Percentiles rank a stretch among this genome's conserved stretches.
Evolutionary conservation across 2,113 vertebrate species (phyloP).

Genomic region (Camelus bactrianus): DNA sequence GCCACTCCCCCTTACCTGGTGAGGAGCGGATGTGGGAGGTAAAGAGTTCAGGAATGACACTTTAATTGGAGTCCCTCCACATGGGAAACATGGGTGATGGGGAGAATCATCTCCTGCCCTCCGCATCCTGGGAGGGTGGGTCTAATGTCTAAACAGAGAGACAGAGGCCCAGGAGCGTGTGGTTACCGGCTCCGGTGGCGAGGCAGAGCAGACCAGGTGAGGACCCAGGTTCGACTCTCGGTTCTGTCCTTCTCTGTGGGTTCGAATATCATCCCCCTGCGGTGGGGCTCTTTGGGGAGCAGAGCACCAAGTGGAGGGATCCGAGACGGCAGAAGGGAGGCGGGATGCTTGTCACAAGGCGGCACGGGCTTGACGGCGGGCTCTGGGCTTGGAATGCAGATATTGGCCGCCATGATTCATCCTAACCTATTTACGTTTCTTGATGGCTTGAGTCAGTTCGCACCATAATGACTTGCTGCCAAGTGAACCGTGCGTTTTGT

Average conservation of each 20-base stretch:
- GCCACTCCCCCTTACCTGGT: neutral
- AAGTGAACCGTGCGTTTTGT: neutral
- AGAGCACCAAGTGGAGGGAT: neutral
- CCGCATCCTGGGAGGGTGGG: fast-evolving
- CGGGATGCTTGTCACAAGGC: neutral
- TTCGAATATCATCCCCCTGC: fast-evolving
- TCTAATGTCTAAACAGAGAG: neutral
- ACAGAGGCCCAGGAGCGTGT: fast-evolving
- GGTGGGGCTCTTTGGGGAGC: neutral
- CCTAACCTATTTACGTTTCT: neutral
- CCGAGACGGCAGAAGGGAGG: fast-evolving
- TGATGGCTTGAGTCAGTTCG: neutral
- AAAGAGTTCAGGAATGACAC: fast-evolving
- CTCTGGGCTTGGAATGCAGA: fast-evolving
- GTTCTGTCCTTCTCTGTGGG: too few species aligned
- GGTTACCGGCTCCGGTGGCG: neutral
- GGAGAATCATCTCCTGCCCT: neutral
- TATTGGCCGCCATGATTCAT: neutral
- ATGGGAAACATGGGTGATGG: fast-evolving
- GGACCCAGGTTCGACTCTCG: fast-evolving
- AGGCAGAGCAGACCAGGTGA: fast-evolving
- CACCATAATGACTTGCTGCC: constrained; percentile 10
- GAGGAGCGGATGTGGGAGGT: fast-evolving
- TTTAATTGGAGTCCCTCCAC: fast-evolving
- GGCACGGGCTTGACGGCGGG: fast-evolving